Percentiles rank a stretch among this genome's conserved stretches.
phyloP scores from a whole-genome alignment of 30 jellyfish, hydroid and myxozoan genomes.

The Sanderia malayensis region DNA sequence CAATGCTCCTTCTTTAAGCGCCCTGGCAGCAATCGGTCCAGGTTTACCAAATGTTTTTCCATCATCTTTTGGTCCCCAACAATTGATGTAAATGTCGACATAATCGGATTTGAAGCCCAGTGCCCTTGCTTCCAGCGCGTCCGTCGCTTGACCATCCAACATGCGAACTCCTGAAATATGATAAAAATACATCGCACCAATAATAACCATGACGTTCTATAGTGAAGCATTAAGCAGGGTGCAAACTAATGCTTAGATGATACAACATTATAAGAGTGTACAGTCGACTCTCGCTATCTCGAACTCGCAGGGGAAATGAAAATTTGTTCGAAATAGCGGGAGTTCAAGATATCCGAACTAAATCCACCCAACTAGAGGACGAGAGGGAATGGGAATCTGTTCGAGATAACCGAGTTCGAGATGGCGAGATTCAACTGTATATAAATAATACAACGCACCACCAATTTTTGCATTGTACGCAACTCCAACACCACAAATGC shows the following conservation, averaged over 20 bases:
- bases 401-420: too few relatives aligned
- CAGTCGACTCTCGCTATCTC: too few relatives aligned
- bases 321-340: too few relatives aligned
- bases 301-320: too few relatives aligned
- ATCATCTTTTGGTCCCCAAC: conserved; percentile 99
- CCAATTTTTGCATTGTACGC: conserved; percentile 99
- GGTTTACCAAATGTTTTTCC: conserved; percentile 99
- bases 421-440: too few relatives aligned
- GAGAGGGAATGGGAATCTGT: too few relatives aligned
- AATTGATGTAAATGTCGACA: conserved; percentile 90
- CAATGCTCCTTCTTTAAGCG: conserved; percentile 84
- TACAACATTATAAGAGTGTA: too few relatives aligned
- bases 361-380: too few relatives aligned
- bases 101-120: conserved; percentile 89
- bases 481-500: conserved; percentile 97
- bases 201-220: neutral
- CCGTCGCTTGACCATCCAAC: conserved; percentile 99
- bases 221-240: too few relatives aligned
- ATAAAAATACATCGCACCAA: neutral
- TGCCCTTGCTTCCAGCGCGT: conserved; percentile 97
- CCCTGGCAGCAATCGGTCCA: conserved; percentile 98
- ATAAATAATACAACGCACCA: conserved; percentile 75
- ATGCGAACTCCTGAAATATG: conserved; percentile 90
- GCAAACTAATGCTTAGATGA: too few relatives aligned
- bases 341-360: too few relatives aligned